Evolutionary conservation across 2,888 invertebrate species (phyloP).

Genomic region (Zaprionus bogoriensis): DNA sequence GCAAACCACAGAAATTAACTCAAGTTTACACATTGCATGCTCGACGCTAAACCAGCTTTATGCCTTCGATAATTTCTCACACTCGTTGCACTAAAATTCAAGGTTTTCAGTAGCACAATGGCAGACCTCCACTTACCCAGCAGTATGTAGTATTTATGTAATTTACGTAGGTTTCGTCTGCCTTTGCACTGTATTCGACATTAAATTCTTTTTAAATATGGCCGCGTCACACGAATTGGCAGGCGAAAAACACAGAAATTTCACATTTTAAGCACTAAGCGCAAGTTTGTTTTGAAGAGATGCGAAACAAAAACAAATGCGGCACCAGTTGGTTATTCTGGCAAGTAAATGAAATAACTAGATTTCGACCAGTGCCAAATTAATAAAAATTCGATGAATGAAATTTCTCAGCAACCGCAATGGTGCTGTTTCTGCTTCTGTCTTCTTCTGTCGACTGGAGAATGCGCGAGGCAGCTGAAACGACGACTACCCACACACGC

Average conservation of each 20-base stretch:
- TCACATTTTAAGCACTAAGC: conserved; percentile 54
- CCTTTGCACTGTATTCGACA: conserved; percentile 39
- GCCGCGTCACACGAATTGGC: conserved; percentile 68
- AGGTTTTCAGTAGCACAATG: conserved; percentile 9
- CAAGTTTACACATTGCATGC: conserved; percentile 13
- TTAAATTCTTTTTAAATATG: conserved; percentile 68
- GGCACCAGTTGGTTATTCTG: conserved; percentile 70
- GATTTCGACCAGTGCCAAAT: conserved; percentile 67
- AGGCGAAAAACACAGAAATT: conserved; percentile 41
- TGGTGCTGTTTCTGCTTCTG: conserved; percentile 67
- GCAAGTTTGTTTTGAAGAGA: conserved; percentile 45
- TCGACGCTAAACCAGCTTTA: neutral
- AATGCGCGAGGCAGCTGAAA: conserved; percentile 67
- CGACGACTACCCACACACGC: conserved; percentile 50
- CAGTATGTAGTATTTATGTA: conserved; percentile 59
- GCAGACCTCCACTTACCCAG: conserved; percentile 52
- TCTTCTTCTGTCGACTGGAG: conserved; percentile 78
- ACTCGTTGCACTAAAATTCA: conserved; percentile 24
- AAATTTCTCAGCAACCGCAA: conserved; percentile 55
- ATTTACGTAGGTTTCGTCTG: conserved; percentile 49
- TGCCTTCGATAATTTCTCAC: conserved; percentile 24
- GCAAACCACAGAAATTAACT: conserved; percentile 42
- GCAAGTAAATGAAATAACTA: conserved; percentile 80
- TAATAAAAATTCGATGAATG: conserved; percentile 73
- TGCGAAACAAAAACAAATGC: conserved; percentile 67